phyloP scores from a whole-genome alignment of 2,113 vertebrate genomes.

The Caracal caracal region DNA sequence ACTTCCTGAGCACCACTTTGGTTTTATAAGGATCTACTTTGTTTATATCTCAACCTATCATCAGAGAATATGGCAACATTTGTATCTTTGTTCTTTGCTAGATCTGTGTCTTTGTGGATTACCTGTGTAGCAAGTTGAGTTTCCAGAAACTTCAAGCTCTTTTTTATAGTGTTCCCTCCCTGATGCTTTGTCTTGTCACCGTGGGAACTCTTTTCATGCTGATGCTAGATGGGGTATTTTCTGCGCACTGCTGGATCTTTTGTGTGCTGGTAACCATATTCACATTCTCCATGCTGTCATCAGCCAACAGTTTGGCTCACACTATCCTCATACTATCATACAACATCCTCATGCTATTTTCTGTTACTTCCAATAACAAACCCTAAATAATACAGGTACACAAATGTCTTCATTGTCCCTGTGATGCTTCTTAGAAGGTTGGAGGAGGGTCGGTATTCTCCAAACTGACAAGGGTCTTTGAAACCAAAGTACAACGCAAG shows the following conservation, averaged over 20 bases:
- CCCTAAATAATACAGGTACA: not conserved
- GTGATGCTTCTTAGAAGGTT: not conserved
- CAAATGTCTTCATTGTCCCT: not conserved
- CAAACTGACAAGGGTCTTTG: not conserved
- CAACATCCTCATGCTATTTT: slow-evolving; percentile 91
- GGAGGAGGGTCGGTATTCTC: not conserved
- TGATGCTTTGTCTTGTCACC: slow-evolving; percentile 89
- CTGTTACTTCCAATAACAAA: not conserved
- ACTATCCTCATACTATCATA: slow-evolving; percentile 81
- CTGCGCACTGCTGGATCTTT: slow-evolving; percentile 91
- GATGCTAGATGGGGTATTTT: slow-evolving; percentile 91
- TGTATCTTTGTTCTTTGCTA: slow-evolving; percentile 92
- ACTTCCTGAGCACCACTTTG: slow-evolving; percentile 91
- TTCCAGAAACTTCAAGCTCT: slow-evolving; percentile 91
- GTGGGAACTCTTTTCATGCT: slow-evolving; percentile 90
- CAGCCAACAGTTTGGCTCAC: slow-evolving; percentile 89
- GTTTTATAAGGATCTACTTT: slow-evolving; percentile 94
- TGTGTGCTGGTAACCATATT: slow-evolving; percentile 92
- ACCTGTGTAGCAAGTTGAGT: slow-evolving; percentile 93
- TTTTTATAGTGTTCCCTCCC: slow-evolving; percentile 91
- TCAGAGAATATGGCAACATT: slow-evolving; percentile 94
- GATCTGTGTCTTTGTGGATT: slow-evolving; percentile 92
- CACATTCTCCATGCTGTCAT: slow-evolving; percentile 91
- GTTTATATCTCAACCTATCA: slow-evolving; percentile 92
- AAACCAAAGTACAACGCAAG: not conserved